Evolutionary conservation across 35 echinoderm and acorn worm species (phyloP).

Genomic region (Acanthaster planci): DNA sequence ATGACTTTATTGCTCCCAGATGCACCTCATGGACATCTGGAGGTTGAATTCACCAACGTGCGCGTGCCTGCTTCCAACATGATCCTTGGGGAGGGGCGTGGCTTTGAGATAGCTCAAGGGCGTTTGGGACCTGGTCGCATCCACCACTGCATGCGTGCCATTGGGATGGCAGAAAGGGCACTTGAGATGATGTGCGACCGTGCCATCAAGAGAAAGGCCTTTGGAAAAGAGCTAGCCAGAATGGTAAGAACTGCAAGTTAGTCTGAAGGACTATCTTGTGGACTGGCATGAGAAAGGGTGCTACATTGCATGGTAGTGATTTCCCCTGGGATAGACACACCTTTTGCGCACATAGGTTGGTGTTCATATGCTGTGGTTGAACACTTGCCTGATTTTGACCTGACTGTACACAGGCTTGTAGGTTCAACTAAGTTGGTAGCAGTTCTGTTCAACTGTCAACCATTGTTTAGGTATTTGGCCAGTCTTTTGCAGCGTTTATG

Average conservation of each 20-base stretch:
- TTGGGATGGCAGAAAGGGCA: conserved; percentile 82
- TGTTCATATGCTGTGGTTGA: neutral
- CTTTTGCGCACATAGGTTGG: neutral
- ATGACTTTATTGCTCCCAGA: conserved; percentile 32
- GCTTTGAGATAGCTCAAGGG: conserved; percentile 98
- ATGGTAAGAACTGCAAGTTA: conserved; percentile 61
- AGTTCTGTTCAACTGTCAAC: too few species aligned
- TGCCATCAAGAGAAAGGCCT: conserved; percentile 72
- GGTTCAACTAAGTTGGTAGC: too few species aligned
- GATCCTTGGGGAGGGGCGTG: conserved; percentile 90
- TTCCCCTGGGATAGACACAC: neutral
- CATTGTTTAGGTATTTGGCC: too few species aligned
- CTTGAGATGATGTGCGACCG: conserved; percentile 73
- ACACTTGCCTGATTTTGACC: too few species aligned
- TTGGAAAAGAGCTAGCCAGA: conserved; percentile 70
- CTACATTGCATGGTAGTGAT: neutral
- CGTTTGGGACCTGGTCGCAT: conserved; percentile 89
- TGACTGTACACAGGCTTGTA: too few species aligned
- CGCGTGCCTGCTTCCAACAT: conserved; percentile 88
- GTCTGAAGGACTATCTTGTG: too few species aligned
- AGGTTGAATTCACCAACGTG: conserved; percentile 86
- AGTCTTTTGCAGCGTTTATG: too few species aligned
- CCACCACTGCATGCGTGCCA: conserved; percentile 88
- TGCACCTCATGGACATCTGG: conserved; percentile 91
- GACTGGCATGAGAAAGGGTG: neutral